A percentile compares a stretch with the other conserved stretches of the same genome.
These are phyloP conservation scores for Erebia palarica DNA, from an alignment of 2,888 invertebrate species.

Conservation along the genomic window DNA sequence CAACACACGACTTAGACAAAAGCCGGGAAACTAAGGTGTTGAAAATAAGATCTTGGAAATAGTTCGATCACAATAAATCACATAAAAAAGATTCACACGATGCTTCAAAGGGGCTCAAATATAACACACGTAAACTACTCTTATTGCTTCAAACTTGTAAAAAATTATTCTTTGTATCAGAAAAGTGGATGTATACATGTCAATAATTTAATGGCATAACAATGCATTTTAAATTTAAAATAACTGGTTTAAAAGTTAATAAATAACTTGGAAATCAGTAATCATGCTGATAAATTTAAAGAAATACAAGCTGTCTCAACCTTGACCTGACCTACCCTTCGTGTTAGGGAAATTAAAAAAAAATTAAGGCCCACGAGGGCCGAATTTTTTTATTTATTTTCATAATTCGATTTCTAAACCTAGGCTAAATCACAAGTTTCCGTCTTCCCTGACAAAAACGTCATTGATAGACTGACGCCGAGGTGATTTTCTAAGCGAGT, in stretches of 20 bases:
- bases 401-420: no score
- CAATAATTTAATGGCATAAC: not conserved
- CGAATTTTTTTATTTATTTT: no score
- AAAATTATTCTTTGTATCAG: not conserved
- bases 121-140: not conserved
- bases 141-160: not conserved
- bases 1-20: not conserved
- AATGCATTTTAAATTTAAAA: not conserved
- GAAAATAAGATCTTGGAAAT: constrained; percentile 1
- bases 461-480: no score
- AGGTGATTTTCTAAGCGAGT: no score
- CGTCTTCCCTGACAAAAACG: no score
- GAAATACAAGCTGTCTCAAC: no score
- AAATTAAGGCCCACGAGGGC: no score
- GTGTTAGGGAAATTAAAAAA: no score
- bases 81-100: not conserved
- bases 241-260: not conserved
- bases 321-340: no score
- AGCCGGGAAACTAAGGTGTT: not conserved
- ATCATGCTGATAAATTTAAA: no score
- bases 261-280: no score
- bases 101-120: not conserved
- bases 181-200: not conserved
- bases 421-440: no score
- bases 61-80: constrained; percentile 1